A percentile compares a stretch with the other conserved stretches of the same genome.
phyloP scores from a whole-genome alignment of 2,888 invertebrate genomes.

The Cepaea hortensis region DNA sequence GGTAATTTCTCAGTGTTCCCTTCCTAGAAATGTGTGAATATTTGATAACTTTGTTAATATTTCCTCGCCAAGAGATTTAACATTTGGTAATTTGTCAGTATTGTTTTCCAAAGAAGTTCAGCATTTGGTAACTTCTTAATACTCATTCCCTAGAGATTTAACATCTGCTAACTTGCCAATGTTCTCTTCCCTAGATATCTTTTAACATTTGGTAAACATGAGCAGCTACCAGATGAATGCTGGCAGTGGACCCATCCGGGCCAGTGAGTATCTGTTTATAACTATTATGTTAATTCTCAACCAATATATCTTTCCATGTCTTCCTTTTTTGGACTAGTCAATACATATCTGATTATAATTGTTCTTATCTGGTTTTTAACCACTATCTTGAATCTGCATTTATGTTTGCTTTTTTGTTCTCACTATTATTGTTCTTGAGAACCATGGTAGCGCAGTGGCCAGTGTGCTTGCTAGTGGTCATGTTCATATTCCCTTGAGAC shows the following conservation, averaged over 20 bases:
- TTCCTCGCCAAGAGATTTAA: too few relatives aligned
- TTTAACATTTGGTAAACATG: conserved; percentile 54
- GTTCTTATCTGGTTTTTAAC: not conserved
- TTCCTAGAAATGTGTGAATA: too few relatives aligned
- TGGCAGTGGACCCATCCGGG: conserved; percentile 59
- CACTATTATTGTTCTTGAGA: too few relatives aligned
- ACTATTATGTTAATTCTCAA: not conserved
- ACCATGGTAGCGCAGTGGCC: too few relatives aligned
- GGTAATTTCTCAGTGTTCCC: too few relatives aligned
- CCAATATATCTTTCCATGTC: not conserved
- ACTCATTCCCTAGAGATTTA: too few relatives aligned
- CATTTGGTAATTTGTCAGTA: too few relatives aligned
- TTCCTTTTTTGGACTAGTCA: not conserved
- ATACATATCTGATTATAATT: not conserved
- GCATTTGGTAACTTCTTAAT: not conserved
- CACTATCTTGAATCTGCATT: not conserved
- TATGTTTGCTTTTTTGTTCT: too few relatives aligned
- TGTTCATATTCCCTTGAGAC: too few relatives aligned
- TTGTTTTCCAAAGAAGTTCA: too few relatives aligned
- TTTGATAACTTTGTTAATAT: too few relatives aligned
- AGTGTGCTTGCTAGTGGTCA: too few relatives aligned
- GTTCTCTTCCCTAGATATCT: conserved; percentile 21
- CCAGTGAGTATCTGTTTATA: conserved; percentile 59
- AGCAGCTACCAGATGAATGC: conserved; percentile 69
- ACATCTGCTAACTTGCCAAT: conserved; percentile 31